Base-by-base conservation (phyloP, 2,888 invertebrate species). In the Cephus nigrinus region DNA sequence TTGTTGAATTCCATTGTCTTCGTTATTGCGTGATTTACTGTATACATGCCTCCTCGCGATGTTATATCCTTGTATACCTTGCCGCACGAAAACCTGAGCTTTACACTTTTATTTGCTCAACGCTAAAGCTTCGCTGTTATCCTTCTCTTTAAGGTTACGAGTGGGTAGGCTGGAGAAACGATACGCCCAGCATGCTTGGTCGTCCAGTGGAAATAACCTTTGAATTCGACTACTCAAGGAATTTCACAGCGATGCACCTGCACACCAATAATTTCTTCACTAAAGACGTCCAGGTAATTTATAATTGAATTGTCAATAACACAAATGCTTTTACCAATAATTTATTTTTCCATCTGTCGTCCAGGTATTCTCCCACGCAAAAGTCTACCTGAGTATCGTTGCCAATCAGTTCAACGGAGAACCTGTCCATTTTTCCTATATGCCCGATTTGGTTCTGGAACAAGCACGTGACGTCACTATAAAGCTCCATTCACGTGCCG, bases 121-220 rank as follows among this genome's bases (percentile, higher is more conserved):
- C 23, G 23, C 55, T 23, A 55, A 55, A 55, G 55, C 23, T 55
- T 23, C 9, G 23, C 9, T 23, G 9, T 23, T 23, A 55, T 55
- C 9, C 81, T 76, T 79, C 82, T 81, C 35, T 90, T 92, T 32
- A 88, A 94, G 96, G 96, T 80, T 96, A 96, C 90, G 96, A 96
- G 91, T 97, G 97, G 97, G 94, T 97, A 75, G 97, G 97, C 76
- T 97, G 97, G 97, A 93, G 94, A 86, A 95, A 95, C 86, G 95
- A 95, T 88, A 94, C 94, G 30, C 92, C 93, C 68, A 94, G 93
- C 71, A 92, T 94, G 91, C 89, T 93, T 76, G 94, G 94, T 75
- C 93, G 93, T 83, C 95, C 95, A 30, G 93, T 97, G 55, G 95
- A 96, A 91, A 94, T 97, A 80, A 93, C 94, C 73, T 97, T 97